Conservation (phyloP, 2,113 vertebrate species). For the Callipepla squamata region DNA sequence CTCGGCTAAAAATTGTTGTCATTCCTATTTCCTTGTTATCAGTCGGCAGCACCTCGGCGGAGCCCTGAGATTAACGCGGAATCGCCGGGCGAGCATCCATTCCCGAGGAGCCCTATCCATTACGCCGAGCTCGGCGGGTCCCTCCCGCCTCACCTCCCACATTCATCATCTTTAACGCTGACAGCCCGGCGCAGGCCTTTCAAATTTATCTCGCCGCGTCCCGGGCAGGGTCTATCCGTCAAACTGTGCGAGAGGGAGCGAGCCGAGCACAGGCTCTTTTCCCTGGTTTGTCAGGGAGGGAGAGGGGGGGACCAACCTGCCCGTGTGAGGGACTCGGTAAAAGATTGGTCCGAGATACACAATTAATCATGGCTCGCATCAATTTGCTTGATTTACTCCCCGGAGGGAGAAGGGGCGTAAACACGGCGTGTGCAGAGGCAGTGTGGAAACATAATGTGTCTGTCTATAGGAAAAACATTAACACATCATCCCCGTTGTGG, state of each 20-base stretch:
- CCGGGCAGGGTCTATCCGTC: slow-evolving; percentile 85
- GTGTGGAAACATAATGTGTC: slow-evolving; percentile 80
- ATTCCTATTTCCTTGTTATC: slow-evolving; percentile 99
- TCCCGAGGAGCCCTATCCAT: slow-evolving; percentile 79
- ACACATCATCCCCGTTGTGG: slow-evolving; percentile 75
- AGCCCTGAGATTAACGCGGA: slow-evolving; percentile 83
- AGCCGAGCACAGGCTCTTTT: slow-evolving; percentile 58
- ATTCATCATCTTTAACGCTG: slow-evolving; percentile 99
- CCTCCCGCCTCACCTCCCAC: slow-evolving; percentile 87
- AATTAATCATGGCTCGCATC: slow-evolving; percentile 85
- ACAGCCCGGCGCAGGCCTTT: slow-evolving; percentile 86
- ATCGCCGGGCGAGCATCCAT: slow-evolving; percentile 75
- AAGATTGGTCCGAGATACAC: slow-evolving; percentile 79
- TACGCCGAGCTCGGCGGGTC: slow-evolving; percentile 81
- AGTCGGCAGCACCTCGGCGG: slow-evolving; percentile 81
- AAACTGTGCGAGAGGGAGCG: slow-evolving; percentile 73
- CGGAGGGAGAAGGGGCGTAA: slow-evolving; percentile 79
- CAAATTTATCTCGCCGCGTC: slow-evolving; percentile 88
- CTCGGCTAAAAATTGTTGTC: slow-evolving; percentile 98
- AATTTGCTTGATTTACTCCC: slow-evolving; percentile 85
- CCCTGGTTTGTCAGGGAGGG: slow-evolving; percentile 50
- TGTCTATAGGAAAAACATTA: slow-evolving; percentile 88
- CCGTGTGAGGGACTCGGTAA: slow-evolving; percentile 74
- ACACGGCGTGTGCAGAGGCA: slow-evolving; percentile 78
- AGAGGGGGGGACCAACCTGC: slow-evolving; percentile 72